Conservation (phyloP, 2,113 vertebrate genomes). For the Apodemus sylvaticus region DNA sequence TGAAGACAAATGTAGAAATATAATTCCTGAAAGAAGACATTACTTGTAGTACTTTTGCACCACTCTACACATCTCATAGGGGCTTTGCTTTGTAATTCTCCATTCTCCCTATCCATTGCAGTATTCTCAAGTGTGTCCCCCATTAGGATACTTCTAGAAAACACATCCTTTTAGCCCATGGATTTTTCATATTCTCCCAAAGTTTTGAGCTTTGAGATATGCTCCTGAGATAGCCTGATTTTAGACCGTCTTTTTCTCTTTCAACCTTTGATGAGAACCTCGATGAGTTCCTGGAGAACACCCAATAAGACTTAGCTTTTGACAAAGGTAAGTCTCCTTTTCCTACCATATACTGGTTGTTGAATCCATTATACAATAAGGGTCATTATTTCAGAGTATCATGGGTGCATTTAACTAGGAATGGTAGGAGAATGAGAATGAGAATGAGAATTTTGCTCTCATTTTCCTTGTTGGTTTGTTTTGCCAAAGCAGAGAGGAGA, state of each 20-base stretch:
- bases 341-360: neutral
- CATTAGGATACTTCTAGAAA: neutral
- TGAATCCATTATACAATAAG: neutral
- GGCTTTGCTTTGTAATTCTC: neutral
- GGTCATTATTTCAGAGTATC: neutral
- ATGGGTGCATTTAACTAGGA: neutral
- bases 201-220: neutral
- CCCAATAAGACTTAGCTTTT: neutral
- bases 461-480: neutral
- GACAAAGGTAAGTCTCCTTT: neutral
- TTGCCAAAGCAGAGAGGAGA: fast-evolving
- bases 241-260: neutral
- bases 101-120: neutral
- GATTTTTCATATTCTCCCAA: neutral
- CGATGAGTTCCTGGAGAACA: neutral
- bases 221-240: neutral
- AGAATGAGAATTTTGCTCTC: neutral
- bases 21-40: neutral
- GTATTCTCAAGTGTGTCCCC: neutral
- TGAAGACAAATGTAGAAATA: neutral
- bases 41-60: neutral
- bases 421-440: fast-evolving
- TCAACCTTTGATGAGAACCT: neutral
- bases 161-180: fast-evolving
- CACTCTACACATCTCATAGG: fast-evolving